Evolutionary conservation across 2,888 invertebrate species (phyloP), one percentile per base, ranked within the genome.

Genomic region (Mylabris sibirica): DNA sequence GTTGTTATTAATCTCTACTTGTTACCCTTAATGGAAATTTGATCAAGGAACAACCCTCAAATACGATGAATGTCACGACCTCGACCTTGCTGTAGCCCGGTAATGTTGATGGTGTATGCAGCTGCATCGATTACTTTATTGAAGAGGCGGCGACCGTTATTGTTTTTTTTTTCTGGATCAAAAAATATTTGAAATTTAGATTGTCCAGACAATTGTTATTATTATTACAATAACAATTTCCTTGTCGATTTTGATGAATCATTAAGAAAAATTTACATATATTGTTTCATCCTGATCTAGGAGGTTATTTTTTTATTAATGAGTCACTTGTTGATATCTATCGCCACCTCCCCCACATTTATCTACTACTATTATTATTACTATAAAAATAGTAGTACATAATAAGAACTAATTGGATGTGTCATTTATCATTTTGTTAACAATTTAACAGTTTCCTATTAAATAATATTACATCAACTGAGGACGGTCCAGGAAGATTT

Each of bases 111-210:
- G 49, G 77, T 77, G n/a, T n/a, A n/a, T n/a, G 76, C 77, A 80
- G 81, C 82, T 82, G 80, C 81, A 82, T 82, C 81, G 82, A 82
- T 82, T 81, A 78, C 78, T 76, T 30, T 30, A 30, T 30, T 77
- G 76, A 69, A 62, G 68, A 74, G 77, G 78, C 78, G 80, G 80
- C 79, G 79, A 81, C 81, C 80, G 49, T 30, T 17, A 44, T 44
- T 8, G 17, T 17, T n/a, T 3, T 6, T 11, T 17, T 17, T 44
- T 38, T 11, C 1, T 5, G 6, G 17, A 44, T 4, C 5, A 5
- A 44, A 5, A 44, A 6, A 44, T n/a, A 44, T 44, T 44, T n/a
- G 8, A 44, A 44, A 20, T 49, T 49, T 1, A 49, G 20, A 49
- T 49, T 22, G 49, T 22, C 20, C 49, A 49, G 41, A 44, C 41